Evolutionary conservation across 2,113 vertebrate species (phyloP), one percentile per base, ranked within the genome.

Genomic region (Oostethus manadensis): DNA sequence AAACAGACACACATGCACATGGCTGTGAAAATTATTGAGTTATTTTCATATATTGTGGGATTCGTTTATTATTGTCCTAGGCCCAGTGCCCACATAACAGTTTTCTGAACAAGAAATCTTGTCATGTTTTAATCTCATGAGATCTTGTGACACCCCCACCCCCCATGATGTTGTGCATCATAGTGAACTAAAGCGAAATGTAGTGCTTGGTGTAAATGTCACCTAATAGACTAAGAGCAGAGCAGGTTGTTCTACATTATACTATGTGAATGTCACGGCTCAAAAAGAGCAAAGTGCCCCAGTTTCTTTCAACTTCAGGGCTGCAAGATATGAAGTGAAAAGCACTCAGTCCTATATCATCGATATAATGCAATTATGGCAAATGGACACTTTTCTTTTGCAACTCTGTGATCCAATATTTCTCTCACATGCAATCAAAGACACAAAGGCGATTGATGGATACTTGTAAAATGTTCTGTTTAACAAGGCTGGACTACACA

Each of bases 341-440:
- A 26, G 56, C 67, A 62, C 45, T 54, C 67, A 65, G 56, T 61
- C 72, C 71, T 71, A 64, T 84, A 72, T 89, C 86, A 78, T 89
- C 86, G 77, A 87, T 88, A 87, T 82, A 74, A 64, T 70, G 79
- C 83, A 86, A 86, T 88, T 88, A 85, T 50, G 35, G 78, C 64
- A 71, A 69, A 71, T 68, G 70, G 77, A 80, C 73, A 84, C 78
- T 84, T 80, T 82, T 80, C 74, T 84, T 73, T 78, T 79, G 82
- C 77, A 83, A 76, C 69, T 45, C 74, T 66, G 61, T 78, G 78
- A 86, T 88, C 87, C 74, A 87, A 42, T 84, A 82, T 49, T 78
- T 73, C 72, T 81, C 72, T 80, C 72, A 77, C 74, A 85, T 68
- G 63, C 74, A 77, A 76, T 86, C 77, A 84, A 49, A 76, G 60